Conservation (phyloP, 2,797 vertebrate genomes). For the Tauraco hartlaubi region DNA sequence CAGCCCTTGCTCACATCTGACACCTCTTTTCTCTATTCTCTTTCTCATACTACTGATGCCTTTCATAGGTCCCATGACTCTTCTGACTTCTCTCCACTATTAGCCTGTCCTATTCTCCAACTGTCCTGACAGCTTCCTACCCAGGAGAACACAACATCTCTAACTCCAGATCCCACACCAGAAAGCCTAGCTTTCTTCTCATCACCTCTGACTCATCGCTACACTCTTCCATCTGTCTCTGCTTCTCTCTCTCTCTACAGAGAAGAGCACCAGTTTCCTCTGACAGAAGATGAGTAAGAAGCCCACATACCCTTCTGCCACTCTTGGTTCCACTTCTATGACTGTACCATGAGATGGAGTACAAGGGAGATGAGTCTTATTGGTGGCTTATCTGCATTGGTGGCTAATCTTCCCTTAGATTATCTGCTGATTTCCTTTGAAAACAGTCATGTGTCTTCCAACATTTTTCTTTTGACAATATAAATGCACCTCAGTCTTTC, state of each 20-base stretch:
- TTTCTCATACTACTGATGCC: neutral
- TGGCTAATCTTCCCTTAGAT: neutral
- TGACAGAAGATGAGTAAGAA: neutral
- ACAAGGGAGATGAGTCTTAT: neutral
- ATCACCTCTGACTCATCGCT: neutral
- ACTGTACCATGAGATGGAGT: neutral
- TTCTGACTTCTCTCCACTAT: neutral
- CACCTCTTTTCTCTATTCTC: neutral
- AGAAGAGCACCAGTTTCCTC: neutral
- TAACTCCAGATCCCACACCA: neutral
- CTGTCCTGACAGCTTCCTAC: neutral
- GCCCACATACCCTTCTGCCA: conserved; percentile 2
- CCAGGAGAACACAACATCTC: neutral
- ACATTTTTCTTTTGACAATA: neutral
- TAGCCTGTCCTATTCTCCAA: neutral
- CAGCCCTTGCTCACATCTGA: neutral
- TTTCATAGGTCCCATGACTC: neutral
- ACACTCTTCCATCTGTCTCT: neutral
- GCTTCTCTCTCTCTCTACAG: neutral
- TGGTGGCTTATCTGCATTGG: neutral
- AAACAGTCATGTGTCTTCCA: neutral
- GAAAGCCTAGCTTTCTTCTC: neutral
- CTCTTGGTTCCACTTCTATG: neutral
- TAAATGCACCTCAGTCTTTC: neutral
- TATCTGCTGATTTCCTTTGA: neutral